A percentile compares a stretch with the other conserved stretches of the same genome.
Evolutionary conservation across 2,113 vertebrate species (phyloP).

Genomic region (Rhabdornis inornatus): DNA sequence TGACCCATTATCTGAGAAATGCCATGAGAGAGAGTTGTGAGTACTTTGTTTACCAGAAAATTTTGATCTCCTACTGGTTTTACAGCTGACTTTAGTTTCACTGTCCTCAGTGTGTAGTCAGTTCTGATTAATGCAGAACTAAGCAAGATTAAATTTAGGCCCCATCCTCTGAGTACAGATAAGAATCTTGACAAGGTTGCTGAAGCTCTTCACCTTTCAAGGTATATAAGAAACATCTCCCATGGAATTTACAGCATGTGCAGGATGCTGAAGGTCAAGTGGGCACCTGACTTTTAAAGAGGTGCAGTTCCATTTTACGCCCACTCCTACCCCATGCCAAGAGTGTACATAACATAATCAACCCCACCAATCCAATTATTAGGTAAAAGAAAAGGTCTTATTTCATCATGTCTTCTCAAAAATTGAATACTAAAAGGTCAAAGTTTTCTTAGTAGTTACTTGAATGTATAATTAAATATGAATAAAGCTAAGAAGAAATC

Average conservation of each 20-base stretch:
- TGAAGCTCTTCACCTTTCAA: slow-evolving; percentile 11
- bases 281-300: background rate
- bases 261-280: background rate
- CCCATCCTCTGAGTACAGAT: background rate
- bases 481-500: background rate
- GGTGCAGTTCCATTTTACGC: background rate
- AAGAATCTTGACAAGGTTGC: background rate
- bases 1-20: background rate
- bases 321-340: too few relatives aligned
- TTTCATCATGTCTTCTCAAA: background rate
- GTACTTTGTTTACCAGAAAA: background rate
- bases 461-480: background rate
- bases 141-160: slow-evolving; percentile 51
- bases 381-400: background rate
- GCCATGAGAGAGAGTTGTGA: background rate
- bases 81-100: background rate
- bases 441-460: background rate
- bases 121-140: slow-evolving; percentile 20
- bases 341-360: background rate
- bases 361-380: background rate
- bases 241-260: background rate
- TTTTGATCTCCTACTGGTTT: background rate
- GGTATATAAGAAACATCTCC: background rate
- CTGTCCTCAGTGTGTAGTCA: background rate
- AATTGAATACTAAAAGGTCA: background rate